Conservation (phyloP, 2,113 vertebrate species). For the Caloenas nicobarica region DNA sequence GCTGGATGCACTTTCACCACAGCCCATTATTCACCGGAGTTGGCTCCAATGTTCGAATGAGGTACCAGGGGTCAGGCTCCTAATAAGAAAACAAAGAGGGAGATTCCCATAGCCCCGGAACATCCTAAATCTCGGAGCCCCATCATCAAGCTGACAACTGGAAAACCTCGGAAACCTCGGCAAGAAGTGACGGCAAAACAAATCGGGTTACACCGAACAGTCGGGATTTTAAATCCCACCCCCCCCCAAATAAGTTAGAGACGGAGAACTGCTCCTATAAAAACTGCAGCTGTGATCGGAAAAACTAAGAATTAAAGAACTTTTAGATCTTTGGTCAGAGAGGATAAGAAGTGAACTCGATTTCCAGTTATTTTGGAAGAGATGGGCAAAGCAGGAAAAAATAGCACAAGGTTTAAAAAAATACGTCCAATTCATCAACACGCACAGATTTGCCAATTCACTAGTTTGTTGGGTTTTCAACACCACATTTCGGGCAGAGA, state of each 20-base stretch:
- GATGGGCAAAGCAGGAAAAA: not conserved
- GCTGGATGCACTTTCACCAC: conserved; percentile 54
- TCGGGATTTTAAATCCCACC: not conserved
- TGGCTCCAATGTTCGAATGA: conserved; percentile 25
- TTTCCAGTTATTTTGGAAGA: not conserved
- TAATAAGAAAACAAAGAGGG: conserved; percentile 45
- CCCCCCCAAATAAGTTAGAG: not conserved
- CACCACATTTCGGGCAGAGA: not conserved
- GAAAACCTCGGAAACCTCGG: conserved; percentile 29
- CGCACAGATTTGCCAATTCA: not conserved
- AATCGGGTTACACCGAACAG: not conserved
- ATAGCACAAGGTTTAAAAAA: not conserved
- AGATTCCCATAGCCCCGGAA: conserved; percentile 9
- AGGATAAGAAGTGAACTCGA: not conserved
- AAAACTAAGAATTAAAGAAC: not conserved
- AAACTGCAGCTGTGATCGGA: accelerated
- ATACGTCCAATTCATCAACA: not conserved
- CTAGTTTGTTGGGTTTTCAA: not conserved
- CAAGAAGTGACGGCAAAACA: not conserved
- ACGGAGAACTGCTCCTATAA: not conserved
- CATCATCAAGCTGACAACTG: conserved; percentile 9
- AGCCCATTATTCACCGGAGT: conserved; percentile 40
- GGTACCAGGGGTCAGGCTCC: conserved; percentile 59
- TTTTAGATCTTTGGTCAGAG: not conserved
- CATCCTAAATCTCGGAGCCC: conserved; percentile 32